A percentile compares a stretch with the other conserved stretches of the same genome.
Evolutionary conservation across 2,888 invertebrate genomes (phyloP).

Genomic region (Furcula furcula): DNA sequence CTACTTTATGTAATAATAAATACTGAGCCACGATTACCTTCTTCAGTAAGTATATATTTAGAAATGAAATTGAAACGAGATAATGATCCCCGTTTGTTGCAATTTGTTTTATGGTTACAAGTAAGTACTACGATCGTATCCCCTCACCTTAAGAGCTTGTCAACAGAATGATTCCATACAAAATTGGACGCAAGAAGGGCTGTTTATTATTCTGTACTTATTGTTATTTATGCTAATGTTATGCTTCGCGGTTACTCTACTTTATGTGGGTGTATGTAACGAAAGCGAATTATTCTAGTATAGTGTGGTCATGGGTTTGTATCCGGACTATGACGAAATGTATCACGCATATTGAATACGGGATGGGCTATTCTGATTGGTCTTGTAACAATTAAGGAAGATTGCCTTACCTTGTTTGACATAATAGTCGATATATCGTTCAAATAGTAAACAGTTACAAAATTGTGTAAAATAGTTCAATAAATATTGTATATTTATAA

Average conservation of each 20-base stretch:
- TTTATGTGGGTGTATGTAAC: conserved; percentile 22
- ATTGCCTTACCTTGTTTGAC: conserved; percentile 30
- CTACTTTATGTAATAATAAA: no score
- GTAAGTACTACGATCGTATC: no score
- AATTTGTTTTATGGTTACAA: no score
- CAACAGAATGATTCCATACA: conserved; percentile 2
- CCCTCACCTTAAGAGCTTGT: conserved; percentile 4
- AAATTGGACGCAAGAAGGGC: conserved; percentile 2
- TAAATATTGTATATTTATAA: no score
- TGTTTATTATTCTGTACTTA: conserved; percentile 21
- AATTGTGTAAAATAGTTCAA: not conserved
- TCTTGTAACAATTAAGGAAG: conserved; percentile 9
- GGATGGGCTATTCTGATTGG: conserved; percentile 12
- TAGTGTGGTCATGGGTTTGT: conserved; percentile 20
- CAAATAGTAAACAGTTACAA: not conserved
- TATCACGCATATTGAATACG: conserved; percentile 18
- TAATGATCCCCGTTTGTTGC: no score
- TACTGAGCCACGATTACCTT: no score
- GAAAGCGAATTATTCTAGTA: conserved; percentile 25
- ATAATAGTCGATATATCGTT: conserved; percentile 12
- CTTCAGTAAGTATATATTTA: no score
- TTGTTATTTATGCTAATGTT: conserved; percentile 22
- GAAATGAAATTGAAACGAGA: no score
- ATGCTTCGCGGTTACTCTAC: conserved; percentile 8
- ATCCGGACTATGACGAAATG: conserved; percentile 29